phyloP scores from a whole-genome alignment of 2,113 vertebrate genomes.

The Trogon surrucura region DNA sequence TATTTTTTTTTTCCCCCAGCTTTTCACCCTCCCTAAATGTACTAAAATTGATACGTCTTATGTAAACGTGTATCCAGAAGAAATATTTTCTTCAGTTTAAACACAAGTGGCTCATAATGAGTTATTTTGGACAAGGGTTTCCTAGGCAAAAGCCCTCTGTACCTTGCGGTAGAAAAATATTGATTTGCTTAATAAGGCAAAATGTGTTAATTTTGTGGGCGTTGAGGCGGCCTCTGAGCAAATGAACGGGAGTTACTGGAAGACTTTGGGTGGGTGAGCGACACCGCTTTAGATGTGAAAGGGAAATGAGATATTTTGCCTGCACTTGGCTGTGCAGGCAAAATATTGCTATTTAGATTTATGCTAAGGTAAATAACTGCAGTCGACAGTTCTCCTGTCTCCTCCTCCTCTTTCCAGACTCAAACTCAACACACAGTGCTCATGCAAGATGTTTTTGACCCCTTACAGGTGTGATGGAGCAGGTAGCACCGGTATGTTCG shows the following conservation, averaged over 20 bases:
- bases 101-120: background rate
- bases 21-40: no score
- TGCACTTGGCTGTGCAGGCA: background rate
- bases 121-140: background rate
- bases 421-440: background rate
- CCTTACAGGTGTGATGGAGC: background rate
- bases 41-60: background rate
- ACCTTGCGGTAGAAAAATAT: background rate
- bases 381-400: constrained; percentile 56
- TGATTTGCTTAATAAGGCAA: background rate
- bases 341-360: no score
- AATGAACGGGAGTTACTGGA: background rate
- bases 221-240: background rate
- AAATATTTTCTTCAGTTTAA: background rate
- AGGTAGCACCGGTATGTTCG: background rate
- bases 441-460: background rate
- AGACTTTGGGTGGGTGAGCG: background rate
- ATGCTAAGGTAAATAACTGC: background rate
- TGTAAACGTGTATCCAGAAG: background rate
- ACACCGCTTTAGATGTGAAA: background rate
- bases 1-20: background rate
- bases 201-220: background rate
- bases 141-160: background rate
- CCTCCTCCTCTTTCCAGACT: constrained; percentile 34
- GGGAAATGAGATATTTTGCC: rapidly evolving